phyloP scores from a whole-genome alignment of 2,888 invertebrate species.

The Parapristionchus giblindavisi region DNA sequence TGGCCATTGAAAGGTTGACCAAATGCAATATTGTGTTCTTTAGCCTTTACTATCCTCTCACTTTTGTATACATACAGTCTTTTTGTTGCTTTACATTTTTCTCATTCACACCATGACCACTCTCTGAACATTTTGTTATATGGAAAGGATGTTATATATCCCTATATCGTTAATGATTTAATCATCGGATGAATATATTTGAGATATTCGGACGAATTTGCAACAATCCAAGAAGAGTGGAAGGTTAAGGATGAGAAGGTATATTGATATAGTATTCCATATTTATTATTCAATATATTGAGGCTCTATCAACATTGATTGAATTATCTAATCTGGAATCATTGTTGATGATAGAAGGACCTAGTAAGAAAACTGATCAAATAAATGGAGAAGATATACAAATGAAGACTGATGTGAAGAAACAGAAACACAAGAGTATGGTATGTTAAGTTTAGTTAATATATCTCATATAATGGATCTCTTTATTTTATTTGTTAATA shows the following conservation, averaged over 20 bases:
- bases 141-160: neutral
- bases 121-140: neutral
- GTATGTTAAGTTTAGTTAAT: too few relatives aligned
- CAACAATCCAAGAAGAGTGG: constrained; percentile 49
- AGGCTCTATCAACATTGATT: constrained; percentile 35
- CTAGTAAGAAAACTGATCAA: constrained; percentile 20
- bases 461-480: too few relatives aligned
- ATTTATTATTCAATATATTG: neutral
- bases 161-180: neutral
- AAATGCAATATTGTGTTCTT: too few relatives aligned
- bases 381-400: constrained; percentile 22
- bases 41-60: too few relatives aligned
- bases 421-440: constrained; percentile 17
- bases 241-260: constrained; percentile 43
- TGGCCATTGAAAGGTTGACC: too few relatives aligned
- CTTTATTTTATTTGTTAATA: too few relatives aligned
- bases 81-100: too few relatives aligned
- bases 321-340: constrained; percentile 38
- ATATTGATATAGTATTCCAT: neutral
- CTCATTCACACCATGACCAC: too few relatives aligned
- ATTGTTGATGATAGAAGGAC: constrained; percentile 36
- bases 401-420: constrained; percentile 5
- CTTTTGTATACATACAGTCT: too few relatives aligned
- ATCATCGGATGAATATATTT: neutral
- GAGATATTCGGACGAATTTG: constrained; percentile 48